Evolutionary conservation across 2,888 invertebrate genomes (phyloP).

Genomic region (Hyles lineata): DNA sequence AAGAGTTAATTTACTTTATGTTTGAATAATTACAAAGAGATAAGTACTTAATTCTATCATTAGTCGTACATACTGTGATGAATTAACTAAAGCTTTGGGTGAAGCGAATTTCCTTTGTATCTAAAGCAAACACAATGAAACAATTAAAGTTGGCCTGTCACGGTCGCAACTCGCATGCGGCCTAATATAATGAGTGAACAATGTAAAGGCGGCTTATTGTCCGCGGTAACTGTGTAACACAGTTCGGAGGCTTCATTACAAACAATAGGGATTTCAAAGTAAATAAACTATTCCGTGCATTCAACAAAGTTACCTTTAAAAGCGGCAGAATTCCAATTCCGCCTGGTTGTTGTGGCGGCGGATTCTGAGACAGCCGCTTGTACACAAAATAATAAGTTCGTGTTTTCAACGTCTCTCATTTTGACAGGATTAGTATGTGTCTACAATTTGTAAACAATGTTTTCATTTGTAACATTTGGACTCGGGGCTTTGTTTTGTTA

Average conservation of each 20-base stretch:
- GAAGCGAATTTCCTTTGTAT: conserved; percentile 12
- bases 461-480: conserved; percentile 4
- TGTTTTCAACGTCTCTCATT: conserved; percentile 33
- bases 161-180: conserved; percentile 28
- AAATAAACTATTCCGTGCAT: conserved; percentile 44
- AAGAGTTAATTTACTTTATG: background rate
- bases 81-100: conserved; percentile 34
- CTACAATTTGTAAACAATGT: conserved; percentile 27
- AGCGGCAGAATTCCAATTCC: conserved; percentile 36
- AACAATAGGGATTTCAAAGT: conserved; percentile 42
- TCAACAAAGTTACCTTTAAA: conserved; percentile 45
- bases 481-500: conserved; percentile 16
- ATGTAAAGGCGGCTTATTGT: conserved; percentile 44
- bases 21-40: background rate
- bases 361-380: conserved; percentile 35
- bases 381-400: conserved; percentile 37
- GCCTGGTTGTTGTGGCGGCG: conserved; percentile 22
- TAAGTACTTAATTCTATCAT: background rate
- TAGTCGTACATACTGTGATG: background rate
- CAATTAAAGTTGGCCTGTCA: conserved; percentile 27
- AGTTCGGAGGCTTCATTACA: conserved; percentile 31
- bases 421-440: conserved; percentile 28
- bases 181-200: conserved; percentile 42
- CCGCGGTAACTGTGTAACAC: conserved; percentile 42
- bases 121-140: background rate